Conservation (phyloP, 2,888 invertebrate species). For the Herminia tarsipennalis region DNA sequence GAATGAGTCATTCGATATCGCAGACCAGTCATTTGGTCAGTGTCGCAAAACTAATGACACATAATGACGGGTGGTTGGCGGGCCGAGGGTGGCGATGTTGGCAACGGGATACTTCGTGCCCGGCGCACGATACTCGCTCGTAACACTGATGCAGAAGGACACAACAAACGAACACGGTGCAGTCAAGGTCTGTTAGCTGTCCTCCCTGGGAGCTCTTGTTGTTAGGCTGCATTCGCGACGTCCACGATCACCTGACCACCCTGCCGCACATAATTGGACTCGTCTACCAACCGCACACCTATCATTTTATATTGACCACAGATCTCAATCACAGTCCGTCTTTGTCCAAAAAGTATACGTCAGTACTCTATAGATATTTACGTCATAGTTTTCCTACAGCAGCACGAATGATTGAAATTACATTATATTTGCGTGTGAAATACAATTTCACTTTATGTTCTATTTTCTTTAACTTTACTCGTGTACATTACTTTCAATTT, state of each 20-base stretch:
- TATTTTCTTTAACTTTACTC: too few relatives aligned
- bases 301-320: constrained; percentile 36
- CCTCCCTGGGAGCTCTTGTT: constrained; percentile 72
- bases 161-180: constrained; percentile 45
- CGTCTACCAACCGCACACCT: constrained; percentile 47
- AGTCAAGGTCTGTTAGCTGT: constrained; percentile 79
- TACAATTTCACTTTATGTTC: too few relatives aligned
- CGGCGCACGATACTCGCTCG: constrained; percentile 50
- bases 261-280: constrained; percentile 70
- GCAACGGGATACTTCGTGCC: constrained; percentile 41
- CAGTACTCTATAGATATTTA: too few relatives aligned
- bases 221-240: constrained; percentile 65
- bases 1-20: constrained; percentile 84
- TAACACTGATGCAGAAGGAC: constrained; percentile 47
- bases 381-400: too few relatives aligned
- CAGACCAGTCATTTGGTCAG: constrained; percentile 84
- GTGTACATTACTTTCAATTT: too few relatives aligned
- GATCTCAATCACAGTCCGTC: not conserved
- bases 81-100: constrained; percentile 62
- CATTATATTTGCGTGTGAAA: too few relatives aligned
- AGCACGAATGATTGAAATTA: too few relatives aligned
- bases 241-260: constrained; percentile 72
- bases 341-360: too few relatives aligned
- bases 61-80: constrained; percentile 78
- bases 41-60: constrained; percentile 86